A percentile compares a stretch with the other conserved stretches of the same genome.
phyloP scores from a whole-genome alignment of 2,797 vertebrate species.

The Podarcis siculus region DNA sequence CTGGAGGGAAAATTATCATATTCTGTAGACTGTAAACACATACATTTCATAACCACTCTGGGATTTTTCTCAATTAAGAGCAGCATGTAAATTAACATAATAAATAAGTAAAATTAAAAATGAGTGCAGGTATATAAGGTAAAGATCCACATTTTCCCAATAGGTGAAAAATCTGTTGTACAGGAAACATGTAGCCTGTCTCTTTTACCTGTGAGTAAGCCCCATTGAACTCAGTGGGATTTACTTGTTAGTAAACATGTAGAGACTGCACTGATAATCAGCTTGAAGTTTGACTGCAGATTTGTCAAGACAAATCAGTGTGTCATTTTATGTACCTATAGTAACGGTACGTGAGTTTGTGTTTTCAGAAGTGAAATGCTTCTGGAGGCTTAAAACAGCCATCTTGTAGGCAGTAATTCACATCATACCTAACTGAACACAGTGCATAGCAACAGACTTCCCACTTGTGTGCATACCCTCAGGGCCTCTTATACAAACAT shows the following conservation, averaged over 20 bases:
- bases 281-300: slow-evolving; percentile 29
- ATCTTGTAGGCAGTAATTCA: slow-evolving; percentile 44
- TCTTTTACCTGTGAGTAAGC: neutral
- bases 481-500: slow-evolving; percentile 9
- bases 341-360: slow-evolving; percentile 2
- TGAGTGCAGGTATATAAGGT: neutral
- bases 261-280: neutral
- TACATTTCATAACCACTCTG: neutral
- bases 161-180: slow-evolving; percentile 10
- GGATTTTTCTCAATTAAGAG: no score
- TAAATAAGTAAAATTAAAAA: no score
- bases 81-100: no score
- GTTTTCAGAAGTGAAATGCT: slow-evolving; percentile 43
- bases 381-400: slow-evolving; percentile 39
- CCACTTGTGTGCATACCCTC: neutral
- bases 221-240: neutral
- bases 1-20: slow-evolving; percentile 5
- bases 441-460: slow-evolving; percentile 26
- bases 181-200: slow-evolving; percentile 24
- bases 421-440: slow-evolving; percentile 41
- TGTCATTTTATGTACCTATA: slow-evolving; percentile 38
- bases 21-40: slow-evolving; percentile 8
- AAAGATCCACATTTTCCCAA: neutral
- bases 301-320: neutral
- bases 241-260: neutral